Evolutionary conservation across 2,797 vertebrate species (phyloP).

Genomic region (Cichlasoma orientale): DNA sequence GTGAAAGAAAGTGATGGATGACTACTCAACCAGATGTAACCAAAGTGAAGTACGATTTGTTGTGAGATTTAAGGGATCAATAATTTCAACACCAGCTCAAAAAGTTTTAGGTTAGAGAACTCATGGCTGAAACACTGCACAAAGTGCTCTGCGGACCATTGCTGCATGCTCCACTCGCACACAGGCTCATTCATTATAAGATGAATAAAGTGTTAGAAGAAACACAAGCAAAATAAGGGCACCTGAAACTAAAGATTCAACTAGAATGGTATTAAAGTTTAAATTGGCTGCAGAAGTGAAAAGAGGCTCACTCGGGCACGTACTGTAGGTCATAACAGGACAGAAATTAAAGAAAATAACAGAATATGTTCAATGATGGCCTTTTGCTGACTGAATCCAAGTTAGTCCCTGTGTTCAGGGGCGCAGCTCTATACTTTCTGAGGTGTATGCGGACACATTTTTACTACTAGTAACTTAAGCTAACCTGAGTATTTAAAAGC

Average conservation of each 20-base stretch:
- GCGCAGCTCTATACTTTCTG: too few relatives aligned
- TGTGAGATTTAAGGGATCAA: conserved; percentile 35
- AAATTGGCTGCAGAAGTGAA: background rate
- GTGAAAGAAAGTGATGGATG: conserved; percentile 44
- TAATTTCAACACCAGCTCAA: conserved; percentile 32
- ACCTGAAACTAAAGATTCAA: background rate
- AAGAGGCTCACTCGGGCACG: background rate
- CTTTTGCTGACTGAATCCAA: background rate
- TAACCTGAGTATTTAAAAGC: too few relatives aligned
- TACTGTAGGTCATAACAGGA: background rate
- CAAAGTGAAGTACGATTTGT: conserved; percentile 3
- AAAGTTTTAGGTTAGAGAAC: conserved; percentile 16
- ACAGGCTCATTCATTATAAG: conserved; percentile 9
- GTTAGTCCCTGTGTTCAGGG: too few relatives aligned
- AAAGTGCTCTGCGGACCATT: background rate
- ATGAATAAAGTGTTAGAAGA: background rate
- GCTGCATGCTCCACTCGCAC: background rate
- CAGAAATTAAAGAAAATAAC: background rate
- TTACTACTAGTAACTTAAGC: too few relatives aligned
- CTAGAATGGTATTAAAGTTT: background rate
- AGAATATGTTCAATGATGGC: background rate
- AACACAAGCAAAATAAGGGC: background rate
- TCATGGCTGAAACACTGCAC: conserved; percentile 18
- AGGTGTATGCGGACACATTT: too few relatives aligned
- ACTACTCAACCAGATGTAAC: conserved; percentile 41